phyloP scores from a whole-genome alignment of 1,140 invertebrate genomes.

The Medauroidea extradentata region DNA sequence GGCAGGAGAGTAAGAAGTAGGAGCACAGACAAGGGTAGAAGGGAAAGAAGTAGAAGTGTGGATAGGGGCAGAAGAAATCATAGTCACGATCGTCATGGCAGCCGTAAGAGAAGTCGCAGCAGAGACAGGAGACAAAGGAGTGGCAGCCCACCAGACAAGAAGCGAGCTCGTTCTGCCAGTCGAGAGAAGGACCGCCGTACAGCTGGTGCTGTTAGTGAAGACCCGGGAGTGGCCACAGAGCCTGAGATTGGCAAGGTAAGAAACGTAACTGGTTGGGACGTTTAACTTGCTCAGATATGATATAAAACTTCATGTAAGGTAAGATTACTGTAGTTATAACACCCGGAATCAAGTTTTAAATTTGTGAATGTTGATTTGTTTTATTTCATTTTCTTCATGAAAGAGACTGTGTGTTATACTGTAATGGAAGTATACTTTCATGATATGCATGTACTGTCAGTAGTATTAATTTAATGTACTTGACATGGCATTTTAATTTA shows the following conservation, averaged over 20 bases:
- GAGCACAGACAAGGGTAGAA: constrained; percentile 19
- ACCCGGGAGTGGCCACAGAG: constrained; percentile 39
- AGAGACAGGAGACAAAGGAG: constrained; percentile 19
- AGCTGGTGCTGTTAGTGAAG: neutral
- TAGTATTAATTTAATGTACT: too few relatives aligned
- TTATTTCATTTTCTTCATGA: neutral
- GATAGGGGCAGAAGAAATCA: constrained; percentile 34
- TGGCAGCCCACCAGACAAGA: constrained; percentile 39
- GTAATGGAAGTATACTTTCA: too few relatives aligned
- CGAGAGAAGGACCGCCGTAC: neutral
- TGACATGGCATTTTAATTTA: too few relatives aligned
- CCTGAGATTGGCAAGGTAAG: constrained; percentile 49
- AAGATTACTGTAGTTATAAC: too few relatives aligned
- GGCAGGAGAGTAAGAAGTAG: constrained; percentile 29
- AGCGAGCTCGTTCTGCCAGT: constrained; percentile 44
- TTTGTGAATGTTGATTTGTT: too few relatives aligned
- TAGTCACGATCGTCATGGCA: constrained; percentile 27
- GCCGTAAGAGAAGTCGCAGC: constrained; percentile 18
- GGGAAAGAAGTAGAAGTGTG: constrained; percentile 26
- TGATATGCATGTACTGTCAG: too few relatives aligned
- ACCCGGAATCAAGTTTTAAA: too few relatives aligned
- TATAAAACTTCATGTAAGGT: too few relatives aligned
- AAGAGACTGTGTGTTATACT: constrained; percentile 4
- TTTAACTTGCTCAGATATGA: too few relatives aligned
- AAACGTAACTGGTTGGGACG: constrained; percentile 35